Base-by-base conservation (phyloP, 1,140 invertebrate species). In the Asbolus verrucosus region DNA sequence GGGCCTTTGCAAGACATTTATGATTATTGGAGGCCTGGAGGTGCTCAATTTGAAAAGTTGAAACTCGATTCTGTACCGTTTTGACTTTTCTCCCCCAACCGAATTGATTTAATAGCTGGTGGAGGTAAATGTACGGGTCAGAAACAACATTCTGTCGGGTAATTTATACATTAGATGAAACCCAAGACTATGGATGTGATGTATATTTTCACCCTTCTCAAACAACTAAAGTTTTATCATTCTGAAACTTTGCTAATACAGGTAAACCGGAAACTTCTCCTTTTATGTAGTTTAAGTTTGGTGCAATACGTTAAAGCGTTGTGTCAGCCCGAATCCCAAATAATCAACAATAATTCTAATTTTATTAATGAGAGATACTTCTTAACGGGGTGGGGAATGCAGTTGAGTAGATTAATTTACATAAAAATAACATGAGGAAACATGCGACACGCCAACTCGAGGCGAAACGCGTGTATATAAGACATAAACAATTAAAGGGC, bases 171-270 rank as follows among this genome's bases (percentile, higher is more conserved):
- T 27, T 36, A 36, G 33, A 11, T 11, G 33, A 54, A 54, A 24
- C 9, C 21, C 46, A 54, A 54, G 15, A 54, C 46, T 14, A 27
- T 27, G 21, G 19, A 27, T 54, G 1, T 54, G 19, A 27, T 54
- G 21, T 43, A 43, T 43, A 43, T 43, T 43, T 43, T 43, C 39
- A 43, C 39, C 39, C 39, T 43, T 16, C 39, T 43, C 39, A 18
- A 43, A 36, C 33, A 11, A 9, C 13, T 16, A 16, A 43, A 43
- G 39, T 43, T 43, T 43, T 43, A 43, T 43, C 39, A 43, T 9
- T 43, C 39, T 11, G 9, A n/a, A 43, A 43, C 13, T 43, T 43
- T 43, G 39, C 39, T 43, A 43, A 43, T 43, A 43, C 39, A 43
- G 39, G 39, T 43, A 43, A 43, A 43, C 21, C 21, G 21, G 46